Conservation (phyloP, 1,140 invertebrate species). For the Atta cephalotes region DNA sequence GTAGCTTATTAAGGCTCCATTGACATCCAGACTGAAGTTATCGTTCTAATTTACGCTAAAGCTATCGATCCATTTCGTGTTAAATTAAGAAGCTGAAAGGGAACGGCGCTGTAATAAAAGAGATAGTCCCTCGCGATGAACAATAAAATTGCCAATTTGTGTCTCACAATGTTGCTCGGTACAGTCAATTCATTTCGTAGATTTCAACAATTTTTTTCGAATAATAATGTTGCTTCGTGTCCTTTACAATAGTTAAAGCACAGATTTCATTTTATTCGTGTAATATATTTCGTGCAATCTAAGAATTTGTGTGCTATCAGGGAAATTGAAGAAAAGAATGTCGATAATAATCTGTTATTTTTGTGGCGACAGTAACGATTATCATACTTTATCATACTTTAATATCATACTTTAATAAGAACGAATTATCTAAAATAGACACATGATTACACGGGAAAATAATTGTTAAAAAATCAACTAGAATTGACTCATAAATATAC, state of each 20-base stretch:
- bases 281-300: not conserved
- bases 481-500: not conserved
- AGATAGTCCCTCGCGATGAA: slow-evolving; percentile 48
- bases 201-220: not conserved
- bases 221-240: slow-evolving; percentile 9
- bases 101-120: slow-evolving; percentile 42
- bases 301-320: not conserved
- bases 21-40: slow-evolving; percentile 38
- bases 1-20: slow-evolving; percentile 49
- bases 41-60: slow-evolving; percentile 40
- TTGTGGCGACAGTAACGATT: not conserved
- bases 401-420: not conserved
- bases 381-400: not conserved
- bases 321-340: slow-evolving; percentile 35
- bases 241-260: not conserved
- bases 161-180: slow-evolving; percentile 42
- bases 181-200: slow-evolving; percentile 8
- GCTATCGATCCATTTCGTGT: slow-evolving; percentile 47
- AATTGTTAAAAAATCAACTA: not conserved
- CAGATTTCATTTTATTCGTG: not conserved
- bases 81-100: slow-evolving; percentile 50
- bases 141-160: slow-evolving; percentile 60
- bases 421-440: slow-evolving; percentile 17
- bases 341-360: not conserved
- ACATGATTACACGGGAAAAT: not conserved